Conservation (phyloP, 2,888 invertebrate genomes). For the Endotricha flammealis region DNA sequence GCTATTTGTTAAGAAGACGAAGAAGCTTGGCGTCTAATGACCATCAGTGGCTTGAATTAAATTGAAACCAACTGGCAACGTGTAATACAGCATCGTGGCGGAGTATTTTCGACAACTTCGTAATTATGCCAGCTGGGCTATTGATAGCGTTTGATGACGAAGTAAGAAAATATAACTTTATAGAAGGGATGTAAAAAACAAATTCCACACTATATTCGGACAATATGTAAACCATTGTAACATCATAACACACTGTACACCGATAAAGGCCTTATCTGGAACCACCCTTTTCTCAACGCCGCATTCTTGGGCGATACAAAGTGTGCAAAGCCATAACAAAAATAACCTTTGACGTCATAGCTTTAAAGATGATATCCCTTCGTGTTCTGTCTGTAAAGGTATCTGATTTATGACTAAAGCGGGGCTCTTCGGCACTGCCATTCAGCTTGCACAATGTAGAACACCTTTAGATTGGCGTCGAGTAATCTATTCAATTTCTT, state of each 20-base stretch:
- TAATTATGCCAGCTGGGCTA: no score
- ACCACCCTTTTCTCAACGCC: constrained; percentile 66
- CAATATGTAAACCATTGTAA: constrained; percentile 40
- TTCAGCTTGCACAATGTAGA: constrained; percentile 63
- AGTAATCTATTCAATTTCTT: constrained; percentile 41
- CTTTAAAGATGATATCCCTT: no score
- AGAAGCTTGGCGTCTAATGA: no score
- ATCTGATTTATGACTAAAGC: constrained; percentile 65
- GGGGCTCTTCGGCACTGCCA: constrained; percentile 49
- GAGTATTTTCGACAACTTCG: no score
- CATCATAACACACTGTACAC: constrained; percentile 71
- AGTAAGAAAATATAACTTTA: no score
- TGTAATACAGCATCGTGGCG: no score
- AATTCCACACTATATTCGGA: constrained; percentile 8
- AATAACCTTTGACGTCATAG: no score
- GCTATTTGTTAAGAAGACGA: no score
- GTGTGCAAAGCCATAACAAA: constrained; percentile 19
- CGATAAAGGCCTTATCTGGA: constrained; percentile 66
- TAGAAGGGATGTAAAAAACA: neutral
- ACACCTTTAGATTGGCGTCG: constrained; percentile 48
- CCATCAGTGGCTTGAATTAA: no score
- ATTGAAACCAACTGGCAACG: no score
- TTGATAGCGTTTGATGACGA: no score
- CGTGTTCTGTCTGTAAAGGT: constrained; percentile 26
- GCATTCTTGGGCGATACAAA: constrained; percentile 54